Conservation (phyloP, 2,113 vertebrate genomes). For the Lonchura striata region DNA sequence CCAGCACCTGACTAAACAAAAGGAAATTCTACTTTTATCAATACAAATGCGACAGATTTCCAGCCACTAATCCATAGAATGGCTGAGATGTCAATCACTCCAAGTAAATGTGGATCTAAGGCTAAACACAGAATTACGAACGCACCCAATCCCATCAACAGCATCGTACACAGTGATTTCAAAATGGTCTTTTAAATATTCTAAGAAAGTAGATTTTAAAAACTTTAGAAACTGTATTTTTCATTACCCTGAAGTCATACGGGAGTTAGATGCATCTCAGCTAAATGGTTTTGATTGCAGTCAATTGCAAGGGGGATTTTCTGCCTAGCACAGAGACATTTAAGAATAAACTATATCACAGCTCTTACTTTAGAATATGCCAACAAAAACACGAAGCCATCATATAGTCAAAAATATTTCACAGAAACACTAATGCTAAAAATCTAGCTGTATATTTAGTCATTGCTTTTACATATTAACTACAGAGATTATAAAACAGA, state of each 20-base stretch:
- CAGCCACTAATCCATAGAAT: not conserved
- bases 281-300: not conserved
- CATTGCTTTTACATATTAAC: not conserved
- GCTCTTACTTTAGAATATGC: not conserved
- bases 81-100: not conserved
- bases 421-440: not conserved
- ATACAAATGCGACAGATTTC: not conserved
- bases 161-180: not conserved
- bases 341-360: not conserved
- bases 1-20: not conserved
- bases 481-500: conserved; percentile 2
- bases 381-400: not conserved
- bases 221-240: conserved; percentile 12
- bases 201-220: not conserved
- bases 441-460: not conserved
- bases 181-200: not conserved
- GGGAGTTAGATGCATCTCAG: not conserved
- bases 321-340: not conserved
- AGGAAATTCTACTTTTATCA: not conserved
- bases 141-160: not conserved
- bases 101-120: not conserved
- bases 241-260: not conserved
- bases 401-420: conserved; percentile 10
- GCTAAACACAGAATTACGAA: not conserved
- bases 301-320: not conserved